phyloP scores from a whole-genome alignment of 2,113 vertebrate genomes.

The Struthio camelus region DNA sequence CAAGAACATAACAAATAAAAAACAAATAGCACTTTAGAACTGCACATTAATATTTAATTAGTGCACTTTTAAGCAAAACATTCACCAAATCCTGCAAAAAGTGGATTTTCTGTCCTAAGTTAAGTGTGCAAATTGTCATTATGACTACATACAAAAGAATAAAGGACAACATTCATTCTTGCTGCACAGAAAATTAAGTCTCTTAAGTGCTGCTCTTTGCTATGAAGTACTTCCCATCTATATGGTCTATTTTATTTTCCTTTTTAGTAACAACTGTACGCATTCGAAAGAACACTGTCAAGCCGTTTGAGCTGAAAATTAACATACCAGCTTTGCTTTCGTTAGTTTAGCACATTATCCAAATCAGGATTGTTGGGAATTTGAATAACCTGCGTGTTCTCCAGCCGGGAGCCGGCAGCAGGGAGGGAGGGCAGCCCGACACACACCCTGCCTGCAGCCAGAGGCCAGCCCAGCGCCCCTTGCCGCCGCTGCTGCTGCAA shows the following conservation, averaged over 20 bases:
- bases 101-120: constrained; percentile 37
- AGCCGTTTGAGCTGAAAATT: not conserved
- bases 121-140: constrained; percentile 20
- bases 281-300: not conserved
- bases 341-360: not conserved
- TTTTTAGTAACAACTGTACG: not conserved
- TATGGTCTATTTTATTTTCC: not conserved
- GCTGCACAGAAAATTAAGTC: constrained; percentile 54
- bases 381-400: not conserved
- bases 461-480: not conserved
- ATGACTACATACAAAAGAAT: constrained; percentile 49
- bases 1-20: constrained; percentile 18
- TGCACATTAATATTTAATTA: constrained; percentile 49
- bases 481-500: not conserved
- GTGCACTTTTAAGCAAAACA: constrained; percentile 29
- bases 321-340: not conserved
- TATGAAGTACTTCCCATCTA: constrained; percentile 26
- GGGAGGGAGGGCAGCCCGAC: fast-evolving
- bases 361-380: not conserved
- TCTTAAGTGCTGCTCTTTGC: constrained; percentile 46
- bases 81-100: constrained; percentile 38
- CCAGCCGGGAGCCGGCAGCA: fast-evolving
- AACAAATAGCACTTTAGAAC: not conserved
- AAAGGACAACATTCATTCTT: constrained; percentile 50
- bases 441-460: not conserved